Evolutionary conservation across 2,888 invertebrate genomes (phyloP), one percentile per base, ranked within the genome.

Genomic region (Eupithecia subfuscata): DNA sequence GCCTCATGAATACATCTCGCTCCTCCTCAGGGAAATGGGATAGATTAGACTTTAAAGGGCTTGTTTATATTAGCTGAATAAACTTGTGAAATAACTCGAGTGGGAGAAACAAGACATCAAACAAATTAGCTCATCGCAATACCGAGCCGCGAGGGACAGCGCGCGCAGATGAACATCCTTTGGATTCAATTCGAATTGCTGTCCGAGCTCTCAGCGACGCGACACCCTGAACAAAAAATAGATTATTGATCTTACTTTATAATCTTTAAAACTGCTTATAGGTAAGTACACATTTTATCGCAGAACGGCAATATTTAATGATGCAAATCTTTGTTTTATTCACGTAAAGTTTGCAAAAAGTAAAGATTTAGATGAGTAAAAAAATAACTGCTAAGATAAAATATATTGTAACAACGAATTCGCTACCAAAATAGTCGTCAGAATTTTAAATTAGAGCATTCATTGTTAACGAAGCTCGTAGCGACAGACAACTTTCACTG

Each of bases 401-500:
- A n/a, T 56, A 0, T 25, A 14, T 25, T 25, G 12, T 56, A 25
- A 60, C 60, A 14, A 30, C 34, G 34, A 64, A 64, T 12, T 25
- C 2, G 2, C 25, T 22, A 56, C 52, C n/a, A 56, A 56, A 30
- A 34, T 30, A 64, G 9, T 64, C 16, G 16, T 30, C 16, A 34
- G 64, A 64, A 64, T 64, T 64, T 64, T 34, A 64, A 34, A 64
- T 64, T 2, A 34, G 18, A 34, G 18, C 64, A 34, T 64, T 18
- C 14, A 30, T 56, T 30, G 34, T 69, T 70, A 40, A 74, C 48
- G 60, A 34, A 60, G 52, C 43, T 64, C 52, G 34, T 22, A 9
- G 34, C 12, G 65, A 67, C 70, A 16, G n/a, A 70, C 25, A 68
- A 70, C 56, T 56, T 71, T 64, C 69, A 12, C 48, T 9, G 48